Evolutionary conservation across 2,888 invertebrate genomes (phyloP), one percentile per base, ranked within the genome.

Genomic region (Melanostoma mellinum): DNA sequence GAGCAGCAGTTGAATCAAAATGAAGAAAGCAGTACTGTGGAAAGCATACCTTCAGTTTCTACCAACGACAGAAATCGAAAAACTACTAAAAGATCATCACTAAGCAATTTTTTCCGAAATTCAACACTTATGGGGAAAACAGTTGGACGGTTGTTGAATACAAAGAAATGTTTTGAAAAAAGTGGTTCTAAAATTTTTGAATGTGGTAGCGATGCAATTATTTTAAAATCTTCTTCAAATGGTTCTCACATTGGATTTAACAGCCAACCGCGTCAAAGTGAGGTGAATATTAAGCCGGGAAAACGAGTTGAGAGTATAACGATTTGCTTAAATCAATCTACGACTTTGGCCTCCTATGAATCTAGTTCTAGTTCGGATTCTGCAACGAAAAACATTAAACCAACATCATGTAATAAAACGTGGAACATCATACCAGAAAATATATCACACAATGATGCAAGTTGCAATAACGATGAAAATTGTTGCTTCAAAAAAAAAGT

Each of bases 41-140:
- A 20, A 1, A 20, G 20, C 20, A 20, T 20, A 20, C 6, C 4
- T 30, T 6, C 32, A 3, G 9, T 38, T 35, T 30, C 30, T 32
- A 35, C 4, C 36, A 30, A 36, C 9, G 52, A 30, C 35, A 5
- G 10, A 36, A 3, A 2, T 32, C 33, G 6, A 6, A 44, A 8
- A 38, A 48, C 10, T 5, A 35, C 9, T 6, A 74, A 67, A 2
- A 20, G 42, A 44, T 9, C 42, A 30, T 33, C 38, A 32, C 4
- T 77, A 0, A 56, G 56, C n/a, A 65, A 36, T 58, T 77, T 77
- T 9, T 36, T 77, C 20, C 71, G 71, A 36, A 71, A 63, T 8
- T 48, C 76, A 42, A 35, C 38, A 4, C 46, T 38, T 52, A 63
- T 76, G 3, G 55, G 55, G 6, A 38, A 71, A n/a, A 30, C 9